phyloP scores from a whole-genome alignment of 2,888 invertebrate genomes.

The Drosophila rubida region DNA sequence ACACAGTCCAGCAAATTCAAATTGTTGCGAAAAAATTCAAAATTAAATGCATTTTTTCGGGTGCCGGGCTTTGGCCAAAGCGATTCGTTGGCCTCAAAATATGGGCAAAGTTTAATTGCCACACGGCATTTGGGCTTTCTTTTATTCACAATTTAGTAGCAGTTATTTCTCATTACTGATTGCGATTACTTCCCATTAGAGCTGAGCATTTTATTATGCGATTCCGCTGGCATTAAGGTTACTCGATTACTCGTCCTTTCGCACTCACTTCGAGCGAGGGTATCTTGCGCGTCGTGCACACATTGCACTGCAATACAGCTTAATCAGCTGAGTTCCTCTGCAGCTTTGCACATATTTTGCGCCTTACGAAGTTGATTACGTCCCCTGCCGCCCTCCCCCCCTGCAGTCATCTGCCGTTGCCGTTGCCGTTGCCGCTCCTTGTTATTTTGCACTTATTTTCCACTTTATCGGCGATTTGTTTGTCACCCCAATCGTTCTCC shows the following conservation, averaged over 20 bases:
- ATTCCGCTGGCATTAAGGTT: too few relatives aligned
- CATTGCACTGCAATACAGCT: not conserved
- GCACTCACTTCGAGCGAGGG: too few relatives aligned
- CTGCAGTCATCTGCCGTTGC: too few relatives aligned
- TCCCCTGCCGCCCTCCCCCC: too few relatives aligned
- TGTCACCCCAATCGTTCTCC: slow-evolving; percentile 10
- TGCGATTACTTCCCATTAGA: not conserved
- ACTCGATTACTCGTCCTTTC: too few relatives aligned
- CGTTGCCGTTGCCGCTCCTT: not conserved
- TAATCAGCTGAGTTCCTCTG: not conserved
- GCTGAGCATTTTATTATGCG: not conserved
- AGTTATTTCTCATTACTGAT: not conserved
- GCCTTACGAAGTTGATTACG: slow-evolving; percentile 8
- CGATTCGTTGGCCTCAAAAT: slow-evolving; percentile 33
- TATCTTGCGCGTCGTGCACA: not conserved
- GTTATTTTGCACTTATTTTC: slow-evolving; percentile 66
- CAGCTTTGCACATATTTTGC: not conserved
- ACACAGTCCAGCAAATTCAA: slow-evolving; percentile 26
- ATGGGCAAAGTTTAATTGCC: slow-evolving; percentile 65
- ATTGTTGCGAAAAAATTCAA: slow-evolving; percentile 58
- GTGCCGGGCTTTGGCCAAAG: not conserved
- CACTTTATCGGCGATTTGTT: slow-evolving; percentile 77
- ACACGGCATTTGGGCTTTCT: slow-evolving; percentile 8
- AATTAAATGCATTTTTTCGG: slow-evolving; percentile 65
- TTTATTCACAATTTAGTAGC: not conserved